Base-by-base conservation (phyloP, 2,888 invertebrate genomes). In the Rhamnusium bicolor region DNA sequence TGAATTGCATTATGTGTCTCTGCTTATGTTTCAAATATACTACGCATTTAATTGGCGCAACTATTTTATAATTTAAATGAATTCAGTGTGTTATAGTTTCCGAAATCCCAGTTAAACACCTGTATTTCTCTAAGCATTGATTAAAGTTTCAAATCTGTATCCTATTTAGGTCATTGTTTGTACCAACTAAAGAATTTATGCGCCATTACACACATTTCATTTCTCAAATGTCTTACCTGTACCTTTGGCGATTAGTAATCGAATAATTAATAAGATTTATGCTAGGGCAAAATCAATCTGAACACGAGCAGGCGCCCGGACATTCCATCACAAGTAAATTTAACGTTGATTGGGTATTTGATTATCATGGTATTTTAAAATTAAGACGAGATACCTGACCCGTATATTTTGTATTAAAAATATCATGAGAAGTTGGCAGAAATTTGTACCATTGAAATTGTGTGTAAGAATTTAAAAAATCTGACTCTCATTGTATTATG, bases 241-340 rank as follows among this genome's bases (percentile, higher is more conserved):
- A 24, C 7, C 21, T 14, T 24, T 54, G n/a, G 24, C n/a, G 24
- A 24, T 24, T n/a, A 21, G 27, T 27, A 24, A 54, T 14, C 18
- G 51, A 27, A 54, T 7, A 54, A 54, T 54, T 24, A 54, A 24
- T 54, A 24, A 24, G 54, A 54, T 21, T 21, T 27, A 27, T 54
- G 24, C n/a, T 6, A 24, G 24, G n/a, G 24, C 27, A 14, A 27
- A 24, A n/a, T 54, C 19, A 54, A 7, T 54, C 24, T 27, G n/a
- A n/a, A 19, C n/a, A n/a, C 24, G 1, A 24, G 7, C 54, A 54
- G 12, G n/a, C 4, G 40, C 4, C 4, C 2, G 24, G 6, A 24
- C 6, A 40, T 40, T 51, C 51, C 12, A 19, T 51, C 51, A 19
- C 10, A 51, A 19, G 18, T 51, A 51, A 51, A 51, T 51, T 19